These are phyloP conservation scores for Lepidocyrtoides sp. DNA, from an alignment of 2,888 invertebrate genomes.

Conservation along the genomic window DNA sequence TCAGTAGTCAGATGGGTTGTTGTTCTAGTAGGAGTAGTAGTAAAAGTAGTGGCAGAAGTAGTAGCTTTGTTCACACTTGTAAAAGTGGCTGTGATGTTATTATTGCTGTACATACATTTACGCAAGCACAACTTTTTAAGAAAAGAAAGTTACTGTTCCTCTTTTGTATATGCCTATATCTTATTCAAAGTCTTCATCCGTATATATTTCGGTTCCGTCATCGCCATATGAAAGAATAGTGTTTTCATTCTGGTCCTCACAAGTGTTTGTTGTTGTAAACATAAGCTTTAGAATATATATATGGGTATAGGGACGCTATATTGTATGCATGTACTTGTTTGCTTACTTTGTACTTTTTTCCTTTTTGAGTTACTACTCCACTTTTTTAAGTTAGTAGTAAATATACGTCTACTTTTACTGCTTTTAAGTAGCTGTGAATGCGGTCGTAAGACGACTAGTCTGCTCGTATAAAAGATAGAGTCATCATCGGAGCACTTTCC, in stretches of 20 bases:
- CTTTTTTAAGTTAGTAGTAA: slow-evolving; percentile 66
- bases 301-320: background rate
- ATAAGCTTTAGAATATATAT: slow-evolving; percentile 14
- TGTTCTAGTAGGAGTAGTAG: background rate
- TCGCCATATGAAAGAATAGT: slow-evolving; percentile 49
- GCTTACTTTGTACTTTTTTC: slow-evolving; percentile 70
- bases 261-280: slow-evolving; percentile 63
- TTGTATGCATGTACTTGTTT: slow-evolving; percentile 50
- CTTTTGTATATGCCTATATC: background rate
- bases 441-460: slow-evolving; percentile 69
- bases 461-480: slow-evolving; percentile 74
- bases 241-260: slow-evolving; percentile 58
- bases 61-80: slow-evolving; percentile 80
- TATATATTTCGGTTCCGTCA: slow-evolving; percentile 35
- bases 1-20: too few species aligned
- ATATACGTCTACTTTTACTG: slow-evolving; percentile 71
- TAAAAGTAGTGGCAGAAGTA: slow-evolving; percentile 54
- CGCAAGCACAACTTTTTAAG: background rate
- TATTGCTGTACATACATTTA: slow-evolving; percentile 55
- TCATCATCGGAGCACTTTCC: slow-evolving; percentile 76
- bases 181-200: slow-evolving; percentile 41
- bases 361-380: slow-evolving; percentile 68
- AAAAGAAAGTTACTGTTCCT: background rate
- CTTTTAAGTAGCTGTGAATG: slow-evolving; percentile 77
- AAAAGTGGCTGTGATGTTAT: slow-evolving; percentile 73